These are phyloP conservation scores for Macropis europaea DNA, from an alignment of 2,888 invertebrate species.

Conservation along the genomic window DNA sequence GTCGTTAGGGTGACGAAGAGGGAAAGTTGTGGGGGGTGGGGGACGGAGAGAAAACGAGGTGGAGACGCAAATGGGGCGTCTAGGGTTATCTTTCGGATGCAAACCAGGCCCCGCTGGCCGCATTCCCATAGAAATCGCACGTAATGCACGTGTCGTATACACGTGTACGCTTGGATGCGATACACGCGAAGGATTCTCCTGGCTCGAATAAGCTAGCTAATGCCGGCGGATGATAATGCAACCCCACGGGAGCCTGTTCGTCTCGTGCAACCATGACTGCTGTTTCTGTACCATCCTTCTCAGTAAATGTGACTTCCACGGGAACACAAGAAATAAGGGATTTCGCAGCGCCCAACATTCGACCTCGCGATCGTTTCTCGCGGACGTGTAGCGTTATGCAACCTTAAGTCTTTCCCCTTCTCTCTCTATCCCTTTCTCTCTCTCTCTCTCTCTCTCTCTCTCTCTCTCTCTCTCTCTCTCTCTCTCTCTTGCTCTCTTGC, in stretches of 20 bases:
- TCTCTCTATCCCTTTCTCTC: background rate
- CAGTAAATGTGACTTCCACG: constrained; percentile 13
- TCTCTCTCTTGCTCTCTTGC: too few species aligned
- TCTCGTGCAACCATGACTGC: constrained; percentile 46
- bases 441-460: too few species aligned
- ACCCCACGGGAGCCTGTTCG: constrained; percentile 68
- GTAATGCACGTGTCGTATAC: constrained; percentile 64
- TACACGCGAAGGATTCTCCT: constrained; percentile 46
- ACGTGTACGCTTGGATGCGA: constrained; percentile 55
- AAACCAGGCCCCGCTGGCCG: constrained; percentile 56
- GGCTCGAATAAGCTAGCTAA: constrained; percentile 59
- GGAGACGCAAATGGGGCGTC: constrained; percentile 26
- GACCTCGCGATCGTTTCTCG: constrained; percentile 11
- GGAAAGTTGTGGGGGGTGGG: background rate
- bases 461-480: too few species aligned
- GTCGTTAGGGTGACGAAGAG: background rate
- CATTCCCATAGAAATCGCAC: constrained; percentile 71
- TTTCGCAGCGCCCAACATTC: background rate
- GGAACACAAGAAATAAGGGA: constrained; percentile 24
- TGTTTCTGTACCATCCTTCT: constrained; percentile 20
- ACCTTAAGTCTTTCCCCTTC: background rate
- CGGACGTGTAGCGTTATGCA: background rate
- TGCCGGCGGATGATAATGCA: constrained; percentile 71
- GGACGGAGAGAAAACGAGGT: constrained; percentile 1
- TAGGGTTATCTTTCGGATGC: constrained; percentile 67